Percentiles rank a stretch among this genome's conserved stretches.
Evolutionary conservation across 53 echinoderm and acorn worm species (phyloP).

Genomic region (Holothuria scabra): DNA sequence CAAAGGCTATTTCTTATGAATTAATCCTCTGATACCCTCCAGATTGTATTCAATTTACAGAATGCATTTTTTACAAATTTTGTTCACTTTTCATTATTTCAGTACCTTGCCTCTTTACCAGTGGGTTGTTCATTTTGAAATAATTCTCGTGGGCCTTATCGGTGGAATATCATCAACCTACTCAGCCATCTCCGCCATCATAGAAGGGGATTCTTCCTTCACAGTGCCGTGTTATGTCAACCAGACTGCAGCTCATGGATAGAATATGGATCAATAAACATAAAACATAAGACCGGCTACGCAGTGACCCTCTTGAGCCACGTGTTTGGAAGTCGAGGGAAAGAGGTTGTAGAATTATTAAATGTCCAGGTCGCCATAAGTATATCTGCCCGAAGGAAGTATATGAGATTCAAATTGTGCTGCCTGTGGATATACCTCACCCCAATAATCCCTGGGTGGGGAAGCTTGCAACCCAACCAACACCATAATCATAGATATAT

Average conservation of each 20-base stretch:
- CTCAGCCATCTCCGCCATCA: constrained; percentile 76
- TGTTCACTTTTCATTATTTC: constrained; percentile 19
- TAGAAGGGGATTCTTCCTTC: constrained; percentile 60
- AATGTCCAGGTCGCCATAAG: background rate
- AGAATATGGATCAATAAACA: no score
- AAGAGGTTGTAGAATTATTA: background rate
- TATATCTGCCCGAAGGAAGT: no score
- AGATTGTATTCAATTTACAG: constrained; percentile 53
- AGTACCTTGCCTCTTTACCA: constrained; percentile 69
- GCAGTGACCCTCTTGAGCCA: no score
- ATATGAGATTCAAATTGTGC: no score
- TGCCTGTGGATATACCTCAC: no score
- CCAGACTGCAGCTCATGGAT: constrained; percentile 62
- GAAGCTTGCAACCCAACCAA: no score
- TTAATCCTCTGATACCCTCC: constrained; percentile 47
- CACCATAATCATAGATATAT: no score
- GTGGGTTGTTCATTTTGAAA: constrained; percentile 74
- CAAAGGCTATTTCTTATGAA: constrained; percentile 37
- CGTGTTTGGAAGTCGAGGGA: no score
- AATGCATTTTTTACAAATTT: background rate
- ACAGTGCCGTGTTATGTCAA: constrained; percentile 88
- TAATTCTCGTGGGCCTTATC: constrained; percentile 78
- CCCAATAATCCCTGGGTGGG: no score
- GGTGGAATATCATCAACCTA: constrained; percentile 92
- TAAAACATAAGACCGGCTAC: no score